Evolutionary conservation across 2,888 invertebrate genomes (phyloP), one percentile per base, ranked within the genome.

Genomic region (Electrophaes corylata): DNA sequence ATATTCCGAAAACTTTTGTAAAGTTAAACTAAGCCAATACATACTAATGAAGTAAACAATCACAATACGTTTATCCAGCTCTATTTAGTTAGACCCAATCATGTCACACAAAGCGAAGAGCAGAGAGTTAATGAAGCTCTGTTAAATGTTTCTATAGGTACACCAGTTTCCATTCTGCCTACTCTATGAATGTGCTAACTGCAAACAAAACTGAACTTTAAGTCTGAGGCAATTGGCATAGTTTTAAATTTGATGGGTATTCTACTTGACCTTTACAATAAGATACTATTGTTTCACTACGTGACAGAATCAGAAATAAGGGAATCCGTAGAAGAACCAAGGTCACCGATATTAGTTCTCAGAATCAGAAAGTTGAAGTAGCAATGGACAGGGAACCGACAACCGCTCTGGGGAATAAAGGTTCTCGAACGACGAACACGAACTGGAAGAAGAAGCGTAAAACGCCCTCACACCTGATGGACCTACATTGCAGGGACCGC

Each of bases 111-210:
- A 31, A 60, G 49, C 60, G 40, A 56, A 62, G 57, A 62, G 54
- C 60, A 57, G 60, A 35, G 56, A 51, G 47, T 57, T 69, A 72
- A 74, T 69, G 71, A 68, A 47, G 65, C 57, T 64, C 46, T 11
- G 69, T 62, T 69, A 66, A 71, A 69, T 65, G 64, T 66, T 68
- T 64, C 60, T 56, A 67, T 72, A n/a, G n/a, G n/a, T n/a, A 68
- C 61, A 71, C 55, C 48, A 47, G 19, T 26, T 47, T 29, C 8
- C 12, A 31, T 43, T 41, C 41, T 12, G 3, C 23, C 23, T 37
- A 20, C 26, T 44, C 50, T 53, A 16, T 44, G 23, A 26, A 5
- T 26, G 10, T 0, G 6, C 26, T 26, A 26, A 31, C 35, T 12
- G 10, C 39, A 39, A 57, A 49, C 33, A 40, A 45, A 46, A 50